A percentile compares a stretch with the other conserved stretches of the same genome.
Evolutionary conservation across 2,113 vertebrate species (phyloP).

Genomic region (Brachyistius frenatus): DNA sequence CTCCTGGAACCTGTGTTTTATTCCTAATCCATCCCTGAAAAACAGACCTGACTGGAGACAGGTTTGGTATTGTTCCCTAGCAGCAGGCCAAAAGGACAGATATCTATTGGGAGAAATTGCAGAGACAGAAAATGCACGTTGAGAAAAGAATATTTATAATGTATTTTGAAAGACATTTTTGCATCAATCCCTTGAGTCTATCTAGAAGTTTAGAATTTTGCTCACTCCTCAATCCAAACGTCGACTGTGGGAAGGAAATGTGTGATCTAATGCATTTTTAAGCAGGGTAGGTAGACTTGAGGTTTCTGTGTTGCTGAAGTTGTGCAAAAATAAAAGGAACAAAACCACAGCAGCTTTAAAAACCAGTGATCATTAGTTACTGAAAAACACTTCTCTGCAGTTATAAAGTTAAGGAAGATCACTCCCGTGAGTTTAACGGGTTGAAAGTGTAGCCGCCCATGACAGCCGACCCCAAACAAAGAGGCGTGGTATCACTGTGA

Average conservation of each 20-base stretch:
- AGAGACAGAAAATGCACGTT: too few species aligned
- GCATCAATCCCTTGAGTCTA: too few species aligned
- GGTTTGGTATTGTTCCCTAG: constrained; percentile 60
- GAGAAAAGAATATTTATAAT: too few species aligned
- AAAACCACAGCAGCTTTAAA: background rate
- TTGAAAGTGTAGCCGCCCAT: background rate
- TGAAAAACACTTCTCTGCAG: background rate
- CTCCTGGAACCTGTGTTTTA: constrained; percentile 31
- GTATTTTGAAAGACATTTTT: too few species aligned
- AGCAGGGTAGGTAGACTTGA: constrained; percentile 2
- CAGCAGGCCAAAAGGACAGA: constrained; percentile 45
- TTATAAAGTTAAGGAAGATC: background rate
- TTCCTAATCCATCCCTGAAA: constrained; percentile 30
- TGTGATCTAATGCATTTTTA: constrained; percentile 6
- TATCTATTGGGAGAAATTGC: too few species aligned
- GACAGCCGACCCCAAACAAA: background rate
- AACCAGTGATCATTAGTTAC: background rate
- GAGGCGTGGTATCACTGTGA: background rate
- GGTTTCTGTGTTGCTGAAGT: background rate
- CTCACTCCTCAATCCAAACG: background rate
- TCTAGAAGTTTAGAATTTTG: too few species aligned
- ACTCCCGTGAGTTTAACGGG: background rate
- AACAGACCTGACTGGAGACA: constrained; percentile 25
- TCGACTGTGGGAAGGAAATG: background rate
- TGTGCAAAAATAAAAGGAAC: background rate